A percentile compares a stretch with the other conserved stretches of the same genome.
phyloP scores from a whole-genome alignment of 2,113 vertebrate genomes.

The Syngnathus floridae region DNA sequence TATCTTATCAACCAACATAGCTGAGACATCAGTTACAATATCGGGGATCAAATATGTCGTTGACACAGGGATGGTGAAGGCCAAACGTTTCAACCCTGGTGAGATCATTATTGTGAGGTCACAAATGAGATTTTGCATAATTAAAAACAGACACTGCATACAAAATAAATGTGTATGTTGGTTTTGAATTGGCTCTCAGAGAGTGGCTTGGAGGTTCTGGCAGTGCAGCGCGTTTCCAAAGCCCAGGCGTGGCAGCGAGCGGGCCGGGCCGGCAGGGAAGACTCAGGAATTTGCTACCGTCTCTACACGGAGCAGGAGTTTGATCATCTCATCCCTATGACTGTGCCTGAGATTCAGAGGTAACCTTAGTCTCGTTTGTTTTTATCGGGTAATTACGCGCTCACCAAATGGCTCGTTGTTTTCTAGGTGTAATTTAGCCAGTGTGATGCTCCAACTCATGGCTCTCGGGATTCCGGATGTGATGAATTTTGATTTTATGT shows the following conservation, averaged over 20 bases:
- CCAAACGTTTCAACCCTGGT: constrained; percentile 94
- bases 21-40: constrained; percentile 95
- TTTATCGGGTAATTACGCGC: not conserved
- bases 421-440: constrained; percentile 85
- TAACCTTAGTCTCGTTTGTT: constrained; percentile 32
- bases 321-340: constrained; percentile 82
- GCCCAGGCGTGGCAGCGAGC: constrained; percentile 95
- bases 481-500: constrained; percentile 95
- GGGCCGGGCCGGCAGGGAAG: constrained; percentile 85
- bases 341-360: constrained; percentile 94
- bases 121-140: not conserved
- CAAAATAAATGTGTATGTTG: constrained; percentile 3
- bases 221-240: constrained; percentile 89
- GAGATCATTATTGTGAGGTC: constrained; percentile 32
- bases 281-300: constrained; percentile 83
- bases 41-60: constrained; percentile 90
- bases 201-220: constrained; percentile 87
- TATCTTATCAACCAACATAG: constrained; percentile 94
- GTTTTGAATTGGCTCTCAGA: constrained; percentile 57
- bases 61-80: constrained; percentile 98
- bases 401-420: not conserved
- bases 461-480: constrained; percentile 86
- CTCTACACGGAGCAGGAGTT: constrained; percentile 95
- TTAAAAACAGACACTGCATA: too few species aligned
- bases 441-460: constrained; percentile 88